Evolutionary conservation across 2,888 invertebrate genomes (phyloP).

Genomic region (Chrysolina oricalcia): DNA sequence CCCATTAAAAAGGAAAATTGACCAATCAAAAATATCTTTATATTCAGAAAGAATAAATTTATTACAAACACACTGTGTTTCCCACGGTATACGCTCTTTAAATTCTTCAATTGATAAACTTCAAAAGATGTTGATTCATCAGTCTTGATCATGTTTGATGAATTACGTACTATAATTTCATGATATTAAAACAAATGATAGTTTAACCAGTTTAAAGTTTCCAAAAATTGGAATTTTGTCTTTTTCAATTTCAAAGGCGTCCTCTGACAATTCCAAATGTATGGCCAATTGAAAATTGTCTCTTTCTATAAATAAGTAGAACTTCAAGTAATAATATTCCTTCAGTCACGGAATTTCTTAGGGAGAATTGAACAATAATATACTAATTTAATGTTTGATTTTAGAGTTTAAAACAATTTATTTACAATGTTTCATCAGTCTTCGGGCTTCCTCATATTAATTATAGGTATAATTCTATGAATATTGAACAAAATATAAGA

Average conservation of each 20-base stretch:
- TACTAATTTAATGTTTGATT: slow-evolving; percentile 52
- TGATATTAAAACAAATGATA: background rate
- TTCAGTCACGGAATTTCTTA: slow-evolving; percentile 28
- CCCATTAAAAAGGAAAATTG: too few relatives aligned
- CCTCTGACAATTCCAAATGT: background rate
- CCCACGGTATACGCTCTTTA: too few relatives aligned
- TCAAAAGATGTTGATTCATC: too few relatives aligned
- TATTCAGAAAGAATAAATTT: too few relatives aligned
- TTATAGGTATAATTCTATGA: slow-evolving; percentile 46
- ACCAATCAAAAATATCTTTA: too few relatives aligned
- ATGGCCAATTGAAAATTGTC: slow-evolving; percentile 49
- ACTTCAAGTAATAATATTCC: slow-evolving; percentile 26
- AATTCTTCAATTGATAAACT: too few relatives aligned
- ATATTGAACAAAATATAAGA: slow-evolving; percentile 27
- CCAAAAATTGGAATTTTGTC: too few relatives aligned
- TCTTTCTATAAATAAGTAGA: slow-evolving; percentile 29
- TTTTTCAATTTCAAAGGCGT: background rate
- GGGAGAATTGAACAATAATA: slow-evolving; percentile 57
- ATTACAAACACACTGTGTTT: too few relatives aligned
- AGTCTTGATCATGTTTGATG: too few relatives aligned
- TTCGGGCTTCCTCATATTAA: slow-evolving; percentile 58
- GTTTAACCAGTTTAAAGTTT: background rate
- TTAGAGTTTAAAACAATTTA: slow-evolving; percentile 54
- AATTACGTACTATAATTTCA: too few relatives aligned
- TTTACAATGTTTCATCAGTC: slow-evolving; percentile 60